phyloP scores from a whole-genome alignment of 2,797 vertebrate species.

The Urosaurus nigricauda region DNA sequence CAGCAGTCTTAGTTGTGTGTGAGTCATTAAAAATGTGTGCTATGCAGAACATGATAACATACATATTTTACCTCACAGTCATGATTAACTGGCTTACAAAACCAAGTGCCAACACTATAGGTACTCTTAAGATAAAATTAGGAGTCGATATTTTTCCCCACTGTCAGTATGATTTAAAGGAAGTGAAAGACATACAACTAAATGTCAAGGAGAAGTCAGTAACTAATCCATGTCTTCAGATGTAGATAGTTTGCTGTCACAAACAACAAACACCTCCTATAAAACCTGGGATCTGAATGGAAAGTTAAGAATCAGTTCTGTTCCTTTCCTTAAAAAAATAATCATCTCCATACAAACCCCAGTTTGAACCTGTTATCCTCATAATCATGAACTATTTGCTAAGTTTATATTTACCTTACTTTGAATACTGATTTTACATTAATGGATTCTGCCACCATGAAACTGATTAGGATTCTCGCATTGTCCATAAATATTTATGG shows the following conservation, averaged over 20 bases:
- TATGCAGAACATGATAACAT: background rate
- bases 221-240: background rate
- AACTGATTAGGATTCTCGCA: background rate
- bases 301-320: background rate
- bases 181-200: background rate
- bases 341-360: background rate
- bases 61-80: conserved; percentile 7
- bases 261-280: background rate
- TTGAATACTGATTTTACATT: background rate
- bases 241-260: background rate
- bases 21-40: background rate
- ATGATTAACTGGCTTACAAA: background rate
- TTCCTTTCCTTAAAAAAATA: background rate
- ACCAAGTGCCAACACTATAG: background rate
- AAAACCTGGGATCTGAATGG: background rate
- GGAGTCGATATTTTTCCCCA: background rate
- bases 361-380: background rate
- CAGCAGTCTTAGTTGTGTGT: background rate
- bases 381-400: background rate
- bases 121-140: conserved; percentile 2
- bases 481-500: background rate
- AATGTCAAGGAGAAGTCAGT: background rate
- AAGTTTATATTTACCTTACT: background rate
- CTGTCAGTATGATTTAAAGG: background rate
- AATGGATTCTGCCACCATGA: background rate